Conservation (phyloP, 2,113 vertebrate species). For the Microcebus murinus region DNA sequence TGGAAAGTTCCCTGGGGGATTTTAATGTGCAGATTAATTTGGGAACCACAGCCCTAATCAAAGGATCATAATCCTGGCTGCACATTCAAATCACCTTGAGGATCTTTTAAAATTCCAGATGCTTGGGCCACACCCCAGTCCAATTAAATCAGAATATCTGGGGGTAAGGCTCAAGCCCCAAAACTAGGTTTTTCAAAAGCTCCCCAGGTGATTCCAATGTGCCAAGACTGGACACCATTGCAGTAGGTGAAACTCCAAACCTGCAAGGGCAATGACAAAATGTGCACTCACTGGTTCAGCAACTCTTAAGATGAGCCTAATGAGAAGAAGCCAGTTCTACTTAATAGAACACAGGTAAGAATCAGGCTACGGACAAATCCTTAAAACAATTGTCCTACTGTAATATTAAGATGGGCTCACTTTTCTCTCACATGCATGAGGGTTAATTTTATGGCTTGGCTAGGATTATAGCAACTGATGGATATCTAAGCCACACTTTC, state of each 20-base stretch:
- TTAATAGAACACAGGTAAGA: not conserved
- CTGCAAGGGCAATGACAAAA: not conserved
- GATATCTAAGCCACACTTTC: not conserved
- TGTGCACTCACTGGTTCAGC: not conserved
- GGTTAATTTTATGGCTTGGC: constrained; percentile 8
- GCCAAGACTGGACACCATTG: not conserved
- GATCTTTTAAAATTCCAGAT: not conserved
- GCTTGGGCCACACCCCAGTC: not conserved
- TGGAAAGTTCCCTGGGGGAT: not conserved
- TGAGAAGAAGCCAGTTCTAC: constrained; percentile 12
- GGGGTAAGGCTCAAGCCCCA: not conserved
- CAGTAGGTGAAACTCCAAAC: not conserved
- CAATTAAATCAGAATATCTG: constrained; percentile 26
- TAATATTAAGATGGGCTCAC: not conserved
- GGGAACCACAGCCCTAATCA: not conserved
- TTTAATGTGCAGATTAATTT: constrained; percentile 11
- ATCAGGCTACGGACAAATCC: not conserved
- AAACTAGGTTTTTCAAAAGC: not conserved
- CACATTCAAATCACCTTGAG: not conserved
- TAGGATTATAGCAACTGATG: constrained; percentile 23
- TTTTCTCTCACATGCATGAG: not conserved
- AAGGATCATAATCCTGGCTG: not conserved
- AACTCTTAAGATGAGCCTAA: not conserved
- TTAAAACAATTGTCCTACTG: constrained; percentile 9
- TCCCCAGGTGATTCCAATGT: not conserved